Evolutionary conservation across 2,113 vertebrate genomes (phyloP).

Genomic region (rat (Rattus norvegicus)): GRCr8 NC_086025.1:52151001-52151500

Average conservation of each 20-base stretch:
- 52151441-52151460: background rate
- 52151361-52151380: slow-evolving; percentile 32
- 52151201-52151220: slow-evolving; percentile 74
- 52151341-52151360: slow-evolving; percentile 44
- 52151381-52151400: slow-evolving; percentile 34
- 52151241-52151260: slow-evolving; percentile 66
- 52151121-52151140: slow-evolving; percentile 17
- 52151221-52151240: slow-evolving; percentile 73
- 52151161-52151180: slow-evolving; percentile 62
- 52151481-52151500: background rate
- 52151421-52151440: background rate
- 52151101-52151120: slow-evolving; percentile 7
- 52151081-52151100: background rate
- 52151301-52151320: slow-evolving; percentile 49
- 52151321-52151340: slow-evolving; percentile 52
- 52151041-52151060: slow-evolving; percentile 57
- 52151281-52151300: slow-evolving; percentile 39
- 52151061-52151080: background rate
- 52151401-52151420: slow-evolving; percentile 38
- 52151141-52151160: background rate
- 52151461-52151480: slow-evolving; percentile 1
- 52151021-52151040: slow-evolving; percentile 59
- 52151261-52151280: slow-evolving; percentile 63
- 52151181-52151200: slow-evolving; percentile 63
- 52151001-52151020: slow-evolving; percentile 74